Conservation (phyloP, 2,113 vertebrate species). For the Lethenteron camtschaticum region DNA sequence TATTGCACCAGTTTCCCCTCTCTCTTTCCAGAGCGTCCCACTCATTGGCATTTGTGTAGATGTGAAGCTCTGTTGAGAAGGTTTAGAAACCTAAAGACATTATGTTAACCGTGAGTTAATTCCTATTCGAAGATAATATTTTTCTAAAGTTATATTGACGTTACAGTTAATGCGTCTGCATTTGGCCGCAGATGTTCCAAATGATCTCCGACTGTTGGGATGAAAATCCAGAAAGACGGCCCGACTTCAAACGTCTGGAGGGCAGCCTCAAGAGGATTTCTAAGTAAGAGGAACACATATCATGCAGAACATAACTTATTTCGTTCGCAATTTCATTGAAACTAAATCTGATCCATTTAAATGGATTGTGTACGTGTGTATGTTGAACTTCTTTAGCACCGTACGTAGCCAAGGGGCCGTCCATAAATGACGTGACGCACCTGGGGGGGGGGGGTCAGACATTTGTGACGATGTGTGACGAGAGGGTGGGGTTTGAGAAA, state of each 20-base stretch:
- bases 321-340: neutral
- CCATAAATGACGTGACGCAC: neutral
- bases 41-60: no score
- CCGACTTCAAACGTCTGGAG: slow-evolving; percentile 87
- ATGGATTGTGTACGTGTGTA: neutral
- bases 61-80: no score
- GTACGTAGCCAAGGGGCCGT: neutral
- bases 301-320: neutral
- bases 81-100: no score
- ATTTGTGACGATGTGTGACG: neutral
- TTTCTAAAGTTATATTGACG: no score
- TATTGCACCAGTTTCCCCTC: no score
- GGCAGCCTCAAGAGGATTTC: slow-evolving; percentile 58
- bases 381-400: neutral
- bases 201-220: slow-evolving; percentile 52
- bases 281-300: slow-evolving; percentile 31
- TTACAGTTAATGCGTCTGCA: neutral
- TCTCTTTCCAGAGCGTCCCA: no score
- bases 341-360: neutral
- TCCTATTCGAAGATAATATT: no score
- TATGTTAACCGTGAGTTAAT: no score
- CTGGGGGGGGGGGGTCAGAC: neutral
- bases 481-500: no score
- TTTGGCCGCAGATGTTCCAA: neutral
- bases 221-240: slow-evolving; percentile 84